A percentile compares a stretch with the other conserved stretches of the same genome.
Evolutionary conservation across 2,888 invertebrate species (phyloP).

Genomic region (Chromoteleia sp.): DNA sequence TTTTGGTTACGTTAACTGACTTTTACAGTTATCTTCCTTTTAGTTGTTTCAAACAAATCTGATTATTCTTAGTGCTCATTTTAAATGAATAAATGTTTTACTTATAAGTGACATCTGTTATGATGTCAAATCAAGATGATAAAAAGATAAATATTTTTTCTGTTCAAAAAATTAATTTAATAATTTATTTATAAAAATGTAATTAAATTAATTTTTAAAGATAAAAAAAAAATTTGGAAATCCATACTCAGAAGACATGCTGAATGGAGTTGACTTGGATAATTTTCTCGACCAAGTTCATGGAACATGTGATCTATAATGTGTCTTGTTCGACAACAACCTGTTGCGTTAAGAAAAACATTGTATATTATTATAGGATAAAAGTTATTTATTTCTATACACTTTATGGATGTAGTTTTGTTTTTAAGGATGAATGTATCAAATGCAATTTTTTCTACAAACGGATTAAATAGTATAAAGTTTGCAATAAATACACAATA

Average conservation of each 20-base stretch:
- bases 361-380: constrained; percentile 43
- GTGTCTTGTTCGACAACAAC: constrained; percentile 31
- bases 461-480: neutral
- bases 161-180: neutral
- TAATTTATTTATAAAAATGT: neutral
- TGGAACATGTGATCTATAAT: constrained; percentile 50
- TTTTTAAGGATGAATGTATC: constrained; percentile 4
- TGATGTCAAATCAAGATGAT: no score
- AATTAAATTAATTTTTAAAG: constrained; percentile 5
- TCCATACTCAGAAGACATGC: constrained; percentile 41
- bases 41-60: no score
- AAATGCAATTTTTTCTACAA: constrained; percentile 2
- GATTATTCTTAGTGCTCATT: no score
- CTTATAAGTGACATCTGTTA: no score
- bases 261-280: constrained; percentile 55
- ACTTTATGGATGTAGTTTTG: constrained; percentile 7
- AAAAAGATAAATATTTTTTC: no score
- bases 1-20: no score
- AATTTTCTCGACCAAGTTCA: constrained; percentile 56
- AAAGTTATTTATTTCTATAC: constrained; percentile 58
- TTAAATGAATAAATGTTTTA: constrained; percentile 1
- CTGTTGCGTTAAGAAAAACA: constrained; percentile 2
- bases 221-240: constrained; percentile 16
- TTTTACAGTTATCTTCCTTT: no score
- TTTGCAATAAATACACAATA: constrained; percentile 3